phyloP scores from a whole-genome alignment of 2,888 invertebrate genomes.

The Deroplatys truncata region DNA sequence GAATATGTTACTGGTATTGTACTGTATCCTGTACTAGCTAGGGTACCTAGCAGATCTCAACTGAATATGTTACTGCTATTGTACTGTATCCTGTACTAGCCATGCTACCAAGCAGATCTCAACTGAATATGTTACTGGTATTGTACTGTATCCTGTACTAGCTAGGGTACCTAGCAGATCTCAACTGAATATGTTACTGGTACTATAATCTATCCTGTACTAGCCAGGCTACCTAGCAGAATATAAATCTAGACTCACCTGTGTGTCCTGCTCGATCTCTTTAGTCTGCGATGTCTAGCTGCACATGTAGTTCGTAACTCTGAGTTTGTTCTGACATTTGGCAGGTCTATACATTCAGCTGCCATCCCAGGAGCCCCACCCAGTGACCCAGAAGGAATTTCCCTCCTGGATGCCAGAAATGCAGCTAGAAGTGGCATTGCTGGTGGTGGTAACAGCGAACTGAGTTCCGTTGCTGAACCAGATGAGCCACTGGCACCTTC shows the following conservation, averaged over 20 bases:
- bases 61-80: too few relatives aligned
- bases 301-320: neutral
- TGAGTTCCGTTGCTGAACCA: slow-evolving; percentile 60
- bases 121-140: too few relatives aligned
- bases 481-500: slow-evolving; percentile 42
- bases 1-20: too few relatives aligned
- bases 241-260: slow-evolving; percentile 29
- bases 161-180: too few relatives aligned
- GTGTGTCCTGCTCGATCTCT: slow-evolving; percentile 51
- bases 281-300: slow-evolving; percentile 51
- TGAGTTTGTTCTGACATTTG: neutral
- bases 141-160: too few relatives aligned
- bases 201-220: too few relatives aligned
- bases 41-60: too few relatives aligned
- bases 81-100: too few relatives aligned
- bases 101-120: too few relatives aligned
- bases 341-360: neutral
- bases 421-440: slow-evolving; percentile 59
- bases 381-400: slow-evolving; percentile 34
- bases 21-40: too few relatives aligned
- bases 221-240: too few relatives aligned
- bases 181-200: too few relatives aligned
- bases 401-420: slow-evolving; percentile 58
- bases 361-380: neutral
- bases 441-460: slow-evolving; percentile 58